Base-by-base conservation (phyloP, 2,797 vertebrate species). In the Argyrosomus regius region DNA sequence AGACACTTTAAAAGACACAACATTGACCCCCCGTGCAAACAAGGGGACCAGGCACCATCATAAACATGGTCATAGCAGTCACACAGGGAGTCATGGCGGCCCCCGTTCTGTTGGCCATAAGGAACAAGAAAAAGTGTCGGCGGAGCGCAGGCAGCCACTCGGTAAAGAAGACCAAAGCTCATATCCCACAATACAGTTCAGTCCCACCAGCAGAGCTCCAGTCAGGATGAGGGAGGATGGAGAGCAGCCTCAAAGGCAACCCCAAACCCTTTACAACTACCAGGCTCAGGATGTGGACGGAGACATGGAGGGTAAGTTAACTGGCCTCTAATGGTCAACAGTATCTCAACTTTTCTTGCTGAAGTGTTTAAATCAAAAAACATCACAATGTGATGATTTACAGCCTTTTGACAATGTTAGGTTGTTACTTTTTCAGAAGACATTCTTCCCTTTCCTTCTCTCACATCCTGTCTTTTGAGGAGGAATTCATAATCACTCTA, bases 141-240 rank as follows among this genome's bases (percentile, higher is more conserved):
- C 12, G 56, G 77, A 89, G 45, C 70, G 17, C 10, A 69, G 24
- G 10, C 77, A 71, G 56, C 59, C 18, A 0, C 70, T 20, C 0
- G 62, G 78, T 64, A 78, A 9, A 7, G 84, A 83, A 0, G 93
- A 93, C 58, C 90, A 70, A 60, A 81, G 73, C 2, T 78, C 66
- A 5, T 69, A 94, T 35, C 93, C 94, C 57, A 91, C 83, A 3
- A 76, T 94, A 28, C 94, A 90, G 65, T 93, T 95, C 88, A 92
- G 86, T n/a, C 94, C 95, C 7, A 96, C 96, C 31, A 94, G 87
- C 58, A 88, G 83, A 62, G 77, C 92, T 6, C 94, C 88, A 0
- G 74, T 95, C 39, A 91, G 86, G 63, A 54, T 94, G 41, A 91
- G 67, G 68, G 94, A 93, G 59, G 91, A 93, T 1, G 78, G 65